Base-by-base conservation (phyloP, 2,797 vertebrate genomes). In the Onychomys torridus region DNA sequence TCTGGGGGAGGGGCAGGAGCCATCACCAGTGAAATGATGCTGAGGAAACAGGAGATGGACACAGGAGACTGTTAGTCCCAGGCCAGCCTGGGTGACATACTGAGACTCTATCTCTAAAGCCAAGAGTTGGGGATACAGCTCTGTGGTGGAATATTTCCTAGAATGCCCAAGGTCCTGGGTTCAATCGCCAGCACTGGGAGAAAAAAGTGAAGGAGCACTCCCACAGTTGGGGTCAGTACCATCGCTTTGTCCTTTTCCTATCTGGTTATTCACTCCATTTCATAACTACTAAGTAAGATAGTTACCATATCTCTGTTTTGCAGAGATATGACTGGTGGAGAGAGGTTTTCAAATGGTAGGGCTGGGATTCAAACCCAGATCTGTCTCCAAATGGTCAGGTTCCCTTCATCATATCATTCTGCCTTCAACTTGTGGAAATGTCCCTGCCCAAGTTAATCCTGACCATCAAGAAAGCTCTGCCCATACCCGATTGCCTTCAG, bases 401-500 rank as follows among this genome's bases (percentile, higher is more conserved):
- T 21, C 46, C 57, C 34, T 49, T 77, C 37, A 2, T 23, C 21
- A 16, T n/a, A 25, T 21, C n/a, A 7, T 27, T 59, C n/a, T 61
- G 55, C 76, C 34, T 89, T 21, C 37, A 37, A 8, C 0, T 5
- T 21, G 16, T 32, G 37, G 5, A 46, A 40, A 29, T 43, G 65
- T 46, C 7, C n/a, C 13, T 0, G 37, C 40, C 40, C 27, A 84
- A 5, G 59, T 83, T 63, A 17, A 29, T 29, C 59, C 34, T 61
- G 6, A 61, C 25, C 23, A 19, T n/a, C 43, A 11, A 17, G 83
- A 87, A 49, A 63, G 5, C 69, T 79, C 40, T 37, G 37, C n/a
- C 3, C 13, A 3, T 0, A 0, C 7, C 32, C 29, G 14, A 23
- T 17, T 12, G 12, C 49, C 69, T 79, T 40, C 21, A 4, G 29